Evolutionary conservation across 1,140 invertebrate genomes (phyloP), one percentile per base, ranked within the genome.

Genomic region (Hycleus phaleratus): DNA sequence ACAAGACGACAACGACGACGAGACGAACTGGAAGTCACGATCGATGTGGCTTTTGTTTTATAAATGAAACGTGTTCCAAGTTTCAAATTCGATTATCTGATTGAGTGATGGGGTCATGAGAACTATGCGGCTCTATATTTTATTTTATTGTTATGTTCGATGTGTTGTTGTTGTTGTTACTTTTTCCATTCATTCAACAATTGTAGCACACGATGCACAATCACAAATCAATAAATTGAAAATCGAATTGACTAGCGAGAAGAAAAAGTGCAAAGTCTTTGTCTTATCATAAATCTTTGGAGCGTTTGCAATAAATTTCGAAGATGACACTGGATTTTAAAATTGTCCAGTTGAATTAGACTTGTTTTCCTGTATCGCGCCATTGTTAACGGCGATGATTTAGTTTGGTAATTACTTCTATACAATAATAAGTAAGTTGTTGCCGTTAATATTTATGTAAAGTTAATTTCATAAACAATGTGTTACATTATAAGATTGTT

Each of bases 71-170:
- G 26, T 59, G 57, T 59, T 59, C 51, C 38, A 46, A 32, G 32
- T 32, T 32, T 59, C 57, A 59, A 59, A 59, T 49, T 59, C 57
- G 44, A 59, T 59, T 59, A 59, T 59, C 57, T 53, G 57, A 59
- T 59, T 59, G 57, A 59, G 26, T 59, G 50, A 59, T 53, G 57
- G 44, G 57, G 57, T 59, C 57, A 53, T 59, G 57, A 46, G 57
- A 59, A 59, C 26, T 49, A 54, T 49, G 51, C 38, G 49, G 57
- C 46, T 43, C 49, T 50, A 59, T 59, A 58, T 58, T 53, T 45
- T 32, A 32, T 32, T 32, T 32, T 32, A 32, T 32, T 32, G 32
- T 32, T 18, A 18, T 18, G 18, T 18, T 18, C 18, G 32, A 5
- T 32, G 7, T 32, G 32, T 32, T 32, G 26, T 32, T 32, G 26